Conservation (phyloP, 2,888 invertebrate species). For the Nymphalis polychloros region DNA sequence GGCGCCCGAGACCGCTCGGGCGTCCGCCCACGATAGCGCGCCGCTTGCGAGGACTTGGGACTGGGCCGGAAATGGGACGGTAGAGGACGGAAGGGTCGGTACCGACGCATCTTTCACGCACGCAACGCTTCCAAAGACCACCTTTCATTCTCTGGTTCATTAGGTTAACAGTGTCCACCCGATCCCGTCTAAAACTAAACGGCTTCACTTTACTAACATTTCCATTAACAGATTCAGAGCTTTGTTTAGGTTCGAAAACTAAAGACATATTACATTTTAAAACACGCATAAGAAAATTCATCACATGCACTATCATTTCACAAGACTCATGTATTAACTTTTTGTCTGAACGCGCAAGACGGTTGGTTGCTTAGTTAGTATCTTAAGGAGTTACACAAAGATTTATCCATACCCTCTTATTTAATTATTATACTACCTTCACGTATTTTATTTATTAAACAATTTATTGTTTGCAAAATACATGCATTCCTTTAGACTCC, state of each 20-base stretch:
- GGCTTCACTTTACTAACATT: slow-evolving; percentile 55
- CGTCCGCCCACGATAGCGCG: slow-evolving; percentile 41
- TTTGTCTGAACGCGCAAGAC: slow-evolving; percentile 12
- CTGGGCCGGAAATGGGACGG: slow-evolving; percentile 47
- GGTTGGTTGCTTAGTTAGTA: slow-evolving; percentile 13
- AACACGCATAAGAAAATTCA: slow-evolving; percentile 60
- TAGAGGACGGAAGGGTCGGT: slow-evolving; percentile 41
- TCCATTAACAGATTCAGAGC: slow-evolving; percentile 43
- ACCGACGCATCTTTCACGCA: slow-evolving; percentile 48
- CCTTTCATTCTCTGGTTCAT: slow-evolving; percentile 52
- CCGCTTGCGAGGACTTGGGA: slow-evolving; percentile 48
- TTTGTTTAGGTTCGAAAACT: slow-evolving; percentile 58
- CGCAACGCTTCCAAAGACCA: slow-evolving; percentile 46
- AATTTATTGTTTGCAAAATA: slow-evolving; percentile 32
- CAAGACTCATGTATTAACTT: slow-evolving; percentile 14
- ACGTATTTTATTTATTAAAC: slow-evolving; percentile 3
- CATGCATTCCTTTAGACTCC: slow-evolving; percentile 34
- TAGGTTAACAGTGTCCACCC: slow-evolving; percentile 72
- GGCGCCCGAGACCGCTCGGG: slow-evolving; percentile 50
- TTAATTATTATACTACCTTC: slow-evolving; percentile 29
- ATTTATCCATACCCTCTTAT: slow-evolving; percentile 17
- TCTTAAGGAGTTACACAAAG: slow-evolving; percentile 16
- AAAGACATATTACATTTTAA: slow-evolving; percentile 63
- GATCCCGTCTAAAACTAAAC: slow-evolving; percentile 50
- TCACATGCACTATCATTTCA: slow-evolving; percentile 71